Evolutionary conservation across 2,797 vertebrate species (phyloP), one percentile per base, ranked within the genome.

Genomic region (Cetoscarus ocellatus): DNA sequence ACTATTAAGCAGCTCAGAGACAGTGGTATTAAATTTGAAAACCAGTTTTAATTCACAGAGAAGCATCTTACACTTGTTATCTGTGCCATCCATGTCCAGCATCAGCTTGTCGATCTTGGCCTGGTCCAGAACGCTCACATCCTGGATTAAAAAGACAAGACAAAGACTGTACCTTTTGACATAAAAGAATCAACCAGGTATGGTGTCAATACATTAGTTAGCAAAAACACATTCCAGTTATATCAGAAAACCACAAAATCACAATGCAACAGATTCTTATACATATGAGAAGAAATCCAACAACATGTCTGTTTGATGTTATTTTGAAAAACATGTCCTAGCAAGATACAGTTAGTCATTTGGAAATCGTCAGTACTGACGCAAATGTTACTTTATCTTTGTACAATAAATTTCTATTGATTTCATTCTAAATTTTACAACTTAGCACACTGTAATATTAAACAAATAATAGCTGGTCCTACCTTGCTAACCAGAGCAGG

Each of bases 401-500:
- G 11, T 51, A 2, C 8, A 1, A 15, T 7, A 3, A 7, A 8
- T 44, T 47, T 38, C 3, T 51, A 7, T 10, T 13, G 2, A 19
- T 48, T 45, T 51, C 62, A 36, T 1, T 51, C 7, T 49, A 42
- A 3, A 56, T 62, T 51, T 43, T 34, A 54, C 45, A 10, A 1
- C 35, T 49, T 48, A 64, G 40, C 58, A 80, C 57, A 85, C 50
- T 75, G 49, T 77, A 34, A 77, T 71, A 86, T 91, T 91, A 90
- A 85, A 91, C 85, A 92, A 93, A 93, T 82, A 94, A 94, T 83
- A 87, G 92, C 89, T 91, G 90, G 93, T 95, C 98, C 95, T 99
- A 99, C 98, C 98, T 99, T 96, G 94, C 94, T 96, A 96, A 99
- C 82, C 95, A 99, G 96, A 94, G 96, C 96, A 95, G 98, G 98